Evolutionary conservation across 2,113 vertebrate species (phyloP).

Genomic region (Mastomys coucha): DNA sequence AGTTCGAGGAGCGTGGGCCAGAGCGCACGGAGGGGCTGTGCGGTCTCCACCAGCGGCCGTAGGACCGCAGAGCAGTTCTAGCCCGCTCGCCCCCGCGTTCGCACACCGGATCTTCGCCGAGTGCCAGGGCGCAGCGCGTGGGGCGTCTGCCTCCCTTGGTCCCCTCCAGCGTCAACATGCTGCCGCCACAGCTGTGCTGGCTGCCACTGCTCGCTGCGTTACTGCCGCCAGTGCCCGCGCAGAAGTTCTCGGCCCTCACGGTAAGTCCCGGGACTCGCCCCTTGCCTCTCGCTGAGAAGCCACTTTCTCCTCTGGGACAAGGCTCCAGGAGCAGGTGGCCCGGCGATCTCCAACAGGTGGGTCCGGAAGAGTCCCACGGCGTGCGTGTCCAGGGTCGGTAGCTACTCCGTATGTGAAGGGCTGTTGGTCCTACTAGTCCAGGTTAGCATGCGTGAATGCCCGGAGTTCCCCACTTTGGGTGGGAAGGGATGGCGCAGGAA

Average conservation of each 20-base stretch:
- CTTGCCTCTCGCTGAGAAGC: neutral
- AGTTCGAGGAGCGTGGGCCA: neutral
- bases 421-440: no score
- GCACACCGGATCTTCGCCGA: neutral
- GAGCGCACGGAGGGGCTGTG: neutral
- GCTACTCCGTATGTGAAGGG: no score
- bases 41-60: neutral
- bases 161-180: constrained; percentile 80
- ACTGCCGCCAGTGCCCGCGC: constrained; percentile 82
- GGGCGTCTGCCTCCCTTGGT: neutral
- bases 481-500: neutral
- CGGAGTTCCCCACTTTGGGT: rapidly evolving
- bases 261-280: constrained; percentile 74
- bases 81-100: neutral
- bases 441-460: neutral
- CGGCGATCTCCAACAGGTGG: neutral
- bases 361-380: rapidly evolving
- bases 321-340: constrained; percentile 12
- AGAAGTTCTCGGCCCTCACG: constrained; percentile 89
- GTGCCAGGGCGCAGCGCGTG: neutral
- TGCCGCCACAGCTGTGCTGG: constrained; percentile 73
- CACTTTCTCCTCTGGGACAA: neutral
- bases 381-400: neutral
- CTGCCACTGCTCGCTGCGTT: constrained; percentile 83
- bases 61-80: neutral